Evolutionary conservation across 2,797 vertebrate species (phyloP).

Genomic region (Parauchenoglanis punctatus): DNA sequence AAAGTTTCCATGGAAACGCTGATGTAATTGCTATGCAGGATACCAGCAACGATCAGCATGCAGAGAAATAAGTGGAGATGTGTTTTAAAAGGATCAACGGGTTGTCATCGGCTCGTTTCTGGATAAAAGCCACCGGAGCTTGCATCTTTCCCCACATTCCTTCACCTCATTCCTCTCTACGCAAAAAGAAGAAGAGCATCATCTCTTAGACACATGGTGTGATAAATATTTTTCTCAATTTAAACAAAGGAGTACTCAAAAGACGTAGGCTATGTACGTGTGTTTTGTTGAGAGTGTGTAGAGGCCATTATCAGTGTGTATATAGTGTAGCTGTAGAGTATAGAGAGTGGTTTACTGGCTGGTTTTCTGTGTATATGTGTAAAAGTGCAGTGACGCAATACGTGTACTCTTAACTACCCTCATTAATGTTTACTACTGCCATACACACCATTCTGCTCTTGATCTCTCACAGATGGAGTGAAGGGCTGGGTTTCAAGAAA

Average conservation of each 20-base stretch:
- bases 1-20: slow-evolving; percentile 70
- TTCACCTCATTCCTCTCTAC: slow-evolving; percentile 33
- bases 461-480: slow-evolving; percentile 35
- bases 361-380: slow-evolving; percentile 58
- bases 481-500: slow-evolving; percentile 19
- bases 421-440: slow-evolving; percentile 67
- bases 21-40: slow-evolving; percentile 63
- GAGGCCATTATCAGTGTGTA: slow-evolving; percentile 1
- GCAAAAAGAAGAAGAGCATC: slow-evolving; percentile 8
- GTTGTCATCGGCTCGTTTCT: slow-evolving; percentile 56
- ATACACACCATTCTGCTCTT: slow-evolving; percentile 34
- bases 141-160: slow-evolving; percentile 16
- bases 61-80: slow-evolving; percentile 51
- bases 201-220: slow-evolving; percentile 9
- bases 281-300: slow-evolving; percentile 11
- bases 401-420: slow-evolving; percentile 51
- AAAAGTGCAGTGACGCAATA: slow-evolving; percentile 60
- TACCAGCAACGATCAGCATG: slow-evolving; percentile 38
- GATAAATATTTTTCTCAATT: slow-evolving; percentile 43
- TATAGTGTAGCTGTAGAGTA: slow-evolving; percentile 10
- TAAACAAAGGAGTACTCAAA: slow-evolving; percentile 23
- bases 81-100: slow-evolving; percentile 43
- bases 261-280: neutral
- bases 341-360: slow-evolving; percentile 4
- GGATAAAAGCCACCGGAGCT: slow-evolving; percentile 54